Conservation (phyloP, 1,140 invertebrate species). For the Luehdorfia chinensis region DNA sequence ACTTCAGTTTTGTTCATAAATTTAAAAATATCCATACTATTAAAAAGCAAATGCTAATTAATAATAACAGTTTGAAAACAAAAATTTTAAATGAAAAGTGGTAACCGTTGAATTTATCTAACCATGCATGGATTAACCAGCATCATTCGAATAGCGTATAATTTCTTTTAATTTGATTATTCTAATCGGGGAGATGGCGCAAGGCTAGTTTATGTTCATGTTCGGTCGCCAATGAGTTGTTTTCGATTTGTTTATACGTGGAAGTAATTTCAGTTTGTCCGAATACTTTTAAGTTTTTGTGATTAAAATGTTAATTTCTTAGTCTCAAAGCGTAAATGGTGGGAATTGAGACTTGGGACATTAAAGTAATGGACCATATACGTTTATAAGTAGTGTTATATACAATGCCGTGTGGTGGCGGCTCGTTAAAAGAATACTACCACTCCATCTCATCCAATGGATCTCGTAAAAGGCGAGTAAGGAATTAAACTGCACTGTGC, state of each 20-base stretch:
- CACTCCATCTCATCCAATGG: background rate
- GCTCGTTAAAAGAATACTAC: too few species aligned
- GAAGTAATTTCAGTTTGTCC: constrained; percentile 16
- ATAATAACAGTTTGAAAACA: too few species aligned
- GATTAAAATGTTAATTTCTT: constrained; percentile 7
- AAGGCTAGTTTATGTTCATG: constrained; percentile 12
- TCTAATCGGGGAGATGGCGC: constrained; percentile 6
- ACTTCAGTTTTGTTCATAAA: too few species aligned
- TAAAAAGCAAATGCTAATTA: too few species aligned
- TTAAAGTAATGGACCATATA: too few species aligned
- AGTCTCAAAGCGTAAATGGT: background rate
- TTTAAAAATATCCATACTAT: too few species aligned
- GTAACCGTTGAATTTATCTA: constrained; percentile 2
- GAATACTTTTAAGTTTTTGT: background rate
- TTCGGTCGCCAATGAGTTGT: constrained; percentile 11
- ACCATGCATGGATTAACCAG: constrained; percentile 1
- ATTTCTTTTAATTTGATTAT: constrained; percentile 19
- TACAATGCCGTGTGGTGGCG: too few species aligned
- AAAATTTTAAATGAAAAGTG: too few species aligned
- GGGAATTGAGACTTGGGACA: background rate
- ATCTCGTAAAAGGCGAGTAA: too few species aligned
- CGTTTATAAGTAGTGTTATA: too few species aligned
- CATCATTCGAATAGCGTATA: constrained; percentile 9
- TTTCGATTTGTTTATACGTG: constrained; percentile 11
- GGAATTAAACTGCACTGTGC: too few species aligned